phyloP scores from a whole-genome alignment of 92 coral and sea anemone genomes.

The Phenganax subtilis region DNA sequence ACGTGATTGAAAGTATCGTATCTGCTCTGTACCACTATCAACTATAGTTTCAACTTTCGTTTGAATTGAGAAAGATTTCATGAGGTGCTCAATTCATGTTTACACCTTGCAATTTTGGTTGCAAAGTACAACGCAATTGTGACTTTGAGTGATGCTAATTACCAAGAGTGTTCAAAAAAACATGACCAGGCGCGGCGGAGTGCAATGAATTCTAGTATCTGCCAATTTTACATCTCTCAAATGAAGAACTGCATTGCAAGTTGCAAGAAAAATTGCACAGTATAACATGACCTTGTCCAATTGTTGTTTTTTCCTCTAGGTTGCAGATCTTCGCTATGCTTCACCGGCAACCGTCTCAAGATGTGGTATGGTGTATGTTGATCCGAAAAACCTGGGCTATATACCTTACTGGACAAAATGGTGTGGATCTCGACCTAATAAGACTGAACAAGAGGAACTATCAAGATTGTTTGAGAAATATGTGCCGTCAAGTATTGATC shows the following conservation, averaged over 20 bases:
- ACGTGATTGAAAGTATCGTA: too few species aligned
- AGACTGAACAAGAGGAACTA: constrained; percentile 85
- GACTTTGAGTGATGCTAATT: too few species aligned
- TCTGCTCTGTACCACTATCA: too few species aligned
- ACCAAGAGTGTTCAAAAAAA: too few species aligned
- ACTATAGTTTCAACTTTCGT: too few species aligned
- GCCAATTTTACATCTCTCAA: neutral
- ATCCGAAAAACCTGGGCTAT: constrained; percentile 97
- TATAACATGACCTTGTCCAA: neutral
- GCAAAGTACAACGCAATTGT: too few species aligned
- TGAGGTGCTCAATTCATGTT: too few species aligned
- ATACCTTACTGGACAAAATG: constrained; percentile 90
- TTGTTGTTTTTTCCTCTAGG: constrained; percentile 43
- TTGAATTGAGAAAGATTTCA: too few species aligned
- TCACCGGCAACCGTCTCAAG: constrained; percentile 99
- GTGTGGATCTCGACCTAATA: constrained; percentile 74
- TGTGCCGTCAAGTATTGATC: constrained; percentile 84
- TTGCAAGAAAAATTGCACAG: neutral
- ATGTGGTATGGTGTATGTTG: constrained; percentile 99
- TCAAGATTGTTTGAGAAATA: constrained; percentile 89
- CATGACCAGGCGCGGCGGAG: too few species aligned
- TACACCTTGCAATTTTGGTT: too few species aligned
- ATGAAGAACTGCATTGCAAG: neutral
- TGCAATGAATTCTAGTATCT: too few species aligned
- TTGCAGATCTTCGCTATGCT: constrained; percentile 93